A percentile compares a stretch with the other conserved stretches of the same genome.
phyloP scores from a whole-genome alignment of 2,797 vertebrate genomes.

The Discoglossus pictus region DNA sequence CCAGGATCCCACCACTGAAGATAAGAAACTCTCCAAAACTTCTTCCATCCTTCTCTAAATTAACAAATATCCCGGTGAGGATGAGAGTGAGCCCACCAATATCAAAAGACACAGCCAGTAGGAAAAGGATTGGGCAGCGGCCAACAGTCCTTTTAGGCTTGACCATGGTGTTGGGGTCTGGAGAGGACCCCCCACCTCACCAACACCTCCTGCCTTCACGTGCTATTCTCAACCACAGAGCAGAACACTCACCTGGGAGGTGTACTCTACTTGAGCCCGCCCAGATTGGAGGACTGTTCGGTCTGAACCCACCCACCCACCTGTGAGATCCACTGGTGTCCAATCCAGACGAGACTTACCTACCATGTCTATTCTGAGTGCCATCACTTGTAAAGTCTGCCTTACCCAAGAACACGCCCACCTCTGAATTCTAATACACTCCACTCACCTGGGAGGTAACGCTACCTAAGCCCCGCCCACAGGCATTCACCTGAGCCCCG shows the following conservation, averaged over 20 bases:
- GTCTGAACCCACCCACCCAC: too few relatives aligned
- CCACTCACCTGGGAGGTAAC: too few relatives aligned
- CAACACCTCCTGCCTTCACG: conserved; percentile 51
- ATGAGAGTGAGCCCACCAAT: conserved; percentile 63
- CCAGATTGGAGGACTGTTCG: too few relatives aligned
- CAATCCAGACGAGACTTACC: too few relatives aligned
- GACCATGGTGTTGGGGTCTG: conserved; percentile 3
- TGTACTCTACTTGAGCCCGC: neutral
- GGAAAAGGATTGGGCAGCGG: conserved; percentile 65
- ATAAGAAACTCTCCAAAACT: conserved; percentile 82
- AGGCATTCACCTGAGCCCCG: too few relatives aligned
- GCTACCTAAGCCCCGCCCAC: too few relatives aligned
- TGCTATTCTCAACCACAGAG: too few relatives aligned
- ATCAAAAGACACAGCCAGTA: conserved; percentile 69
- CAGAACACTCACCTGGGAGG: conserved; percentile 44
- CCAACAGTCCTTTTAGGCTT: conserved; percentile 54
- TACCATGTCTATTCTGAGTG: too few relatives aligned
- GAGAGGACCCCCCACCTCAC: neutral
- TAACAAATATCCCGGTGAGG: conserved; percentile 73
- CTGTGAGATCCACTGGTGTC: too few relatives aligned
- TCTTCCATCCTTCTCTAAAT: conserved; percentile 62
- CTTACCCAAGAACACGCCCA: too few relatives aligned
- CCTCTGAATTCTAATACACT: too few relatives aligned
- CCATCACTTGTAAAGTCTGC: too few relatives aligned
- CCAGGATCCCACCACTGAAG: conserved; percentile 73